Conservation (phyloP, 2,797 vertebrate genomes). For the Cyclura pinguis region DNA sequence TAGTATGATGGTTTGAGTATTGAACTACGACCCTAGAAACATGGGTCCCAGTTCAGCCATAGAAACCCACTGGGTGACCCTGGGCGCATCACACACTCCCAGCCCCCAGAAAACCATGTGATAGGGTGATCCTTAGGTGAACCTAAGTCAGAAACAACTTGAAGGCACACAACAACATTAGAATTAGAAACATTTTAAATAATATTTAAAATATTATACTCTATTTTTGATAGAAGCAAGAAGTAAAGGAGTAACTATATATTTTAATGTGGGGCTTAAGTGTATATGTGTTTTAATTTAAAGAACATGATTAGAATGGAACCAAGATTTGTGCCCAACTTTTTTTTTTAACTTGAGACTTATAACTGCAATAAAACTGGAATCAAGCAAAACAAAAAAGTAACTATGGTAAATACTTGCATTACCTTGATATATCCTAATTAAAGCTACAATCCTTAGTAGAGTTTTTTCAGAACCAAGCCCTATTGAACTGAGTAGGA, state of each 20-base stretch:
- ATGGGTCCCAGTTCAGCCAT: too few relatives aligned
- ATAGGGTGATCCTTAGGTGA: too few relatives aligned
- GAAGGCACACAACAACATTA: neutral
- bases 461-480: neutral
- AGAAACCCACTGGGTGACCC: too few relatives aligned
- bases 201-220: neutral
- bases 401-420: neutral
- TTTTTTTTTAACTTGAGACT: neutral
- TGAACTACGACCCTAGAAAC: too few relatives aligned
- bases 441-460: neutral
- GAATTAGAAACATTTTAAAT: conserved; percentile 4
- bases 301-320: neutral
- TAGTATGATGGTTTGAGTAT: too few relatives aligned
- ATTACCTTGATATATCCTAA: neutral
- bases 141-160: too few relatives aligned
- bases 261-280: neutral
- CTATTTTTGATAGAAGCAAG: conserved; percentile 18
- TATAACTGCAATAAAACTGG: neutral
- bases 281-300: neutral
- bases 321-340: neutral
- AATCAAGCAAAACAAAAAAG: neutral
- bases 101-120: too few relatives aligned
- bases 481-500: neutral
- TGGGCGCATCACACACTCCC: too few relatives aligned
- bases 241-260: neutral